Base-by-base conservation (phyloP, 2,113 vertebrate genomes). In the Lophius piscatorius region DNA sequence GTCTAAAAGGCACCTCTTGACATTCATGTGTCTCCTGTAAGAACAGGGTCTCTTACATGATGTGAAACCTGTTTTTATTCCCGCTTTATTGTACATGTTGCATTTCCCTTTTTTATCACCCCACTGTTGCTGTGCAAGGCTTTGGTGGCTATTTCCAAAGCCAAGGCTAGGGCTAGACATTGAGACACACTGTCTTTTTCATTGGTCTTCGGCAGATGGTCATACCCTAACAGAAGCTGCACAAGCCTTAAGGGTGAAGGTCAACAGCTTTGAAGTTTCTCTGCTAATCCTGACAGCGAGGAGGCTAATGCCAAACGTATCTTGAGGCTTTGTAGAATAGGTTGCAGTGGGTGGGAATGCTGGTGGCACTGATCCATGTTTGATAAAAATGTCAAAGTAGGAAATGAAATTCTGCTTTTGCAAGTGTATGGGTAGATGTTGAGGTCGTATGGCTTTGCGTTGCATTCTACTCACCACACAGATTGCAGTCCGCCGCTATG, bases 401-500 rank as follows among this genome's bases (percentile, higher is more conserved):
- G 51, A 40, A 44, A 77, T 77, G 71, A 64, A 41, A 62, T 12
- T 40, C 59, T 31, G 41, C 31, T 62, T 68, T 69, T 22, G 33
- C 55, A 47, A 44, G 48, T 1, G 16, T 16, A 4, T 28, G 26
- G 40, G 17, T 34, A 23, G 45, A 2, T 22, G 48, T 49, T 22
- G 9, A 16, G 62, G 77, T 48, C 64, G 44, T 72, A 56, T 35
- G 58, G 17, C 71, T 63, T 65, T 69, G 70, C 22, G 21, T 68
- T 73, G 67, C 54, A 78, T 85, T 66, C 69, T 80, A 78, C 84
- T 80, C 52, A 55, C 54, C 21, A 35, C 33, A 10, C 68, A 59
- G 60, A 59, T 78, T 72, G n/a, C n/a, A n/a, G n/a, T n/a, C n/a
- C n/a, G n/a, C n/a, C n/a, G n/a, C n/a, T n/a, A n/a, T n/a, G n/a